A percentile compares a stretch with the other conserved stretches of the same genome.
phyloP scores from a whole-genome alignment of 2,888 invertebrate species.

The Apamea monoglypha region DNA sequence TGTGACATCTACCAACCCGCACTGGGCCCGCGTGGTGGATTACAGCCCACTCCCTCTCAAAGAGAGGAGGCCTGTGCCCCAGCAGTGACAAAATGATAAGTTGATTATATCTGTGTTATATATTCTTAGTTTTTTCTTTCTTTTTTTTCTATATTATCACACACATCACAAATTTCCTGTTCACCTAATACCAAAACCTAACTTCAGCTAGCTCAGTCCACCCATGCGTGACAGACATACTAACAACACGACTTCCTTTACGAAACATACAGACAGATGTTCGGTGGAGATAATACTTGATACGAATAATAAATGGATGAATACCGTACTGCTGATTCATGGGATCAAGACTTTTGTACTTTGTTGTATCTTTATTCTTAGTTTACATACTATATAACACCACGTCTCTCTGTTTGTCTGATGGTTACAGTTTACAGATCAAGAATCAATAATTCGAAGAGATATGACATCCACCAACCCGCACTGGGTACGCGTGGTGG shows the following conservation, averaged over 20 bases:
- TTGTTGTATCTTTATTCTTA: neutral
- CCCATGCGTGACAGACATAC: conserved; percentile 49
- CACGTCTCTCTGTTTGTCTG: neutral
- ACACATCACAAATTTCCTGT: neutral
- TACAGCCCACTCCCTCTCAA: too few species aligned
- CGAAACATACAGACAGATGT: conserved; percentile 57
- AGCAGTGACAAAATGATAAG: too few species aligned
- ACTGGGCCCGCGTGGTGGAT: too few species aligned
- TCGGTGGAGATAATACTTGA: conserved; percentile 43
- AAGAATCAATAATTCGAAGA: neutral
- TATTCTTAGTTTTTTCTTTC: too few species aligned
- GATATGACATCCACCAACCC: neutral
- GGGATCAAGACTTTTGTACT: conserved; percentile 12
- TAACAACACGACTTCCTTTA: conserved; percentile 63
- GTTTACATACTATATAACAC: neutral
- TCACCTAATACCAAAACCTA: conserved; percentile 9
- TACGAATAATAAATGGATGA: conserved; percentile 51
- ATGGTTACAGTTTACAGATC: neutral
- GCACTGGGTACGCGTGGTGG: neutral
- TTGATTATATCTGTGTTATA: too few species aligned
- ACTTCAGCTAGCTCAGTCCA: neutral
- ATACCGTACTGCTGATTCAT: conserved; percentile 21
- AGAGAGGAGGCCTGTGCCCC: too few species aligned
- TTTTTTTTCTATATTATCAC: too few species aligned
- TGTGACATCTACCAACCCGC: too few species aligned